Conservation (phyloP, 2,113 vertebrate genomes). For the Heptranchias perlo region DNA sequence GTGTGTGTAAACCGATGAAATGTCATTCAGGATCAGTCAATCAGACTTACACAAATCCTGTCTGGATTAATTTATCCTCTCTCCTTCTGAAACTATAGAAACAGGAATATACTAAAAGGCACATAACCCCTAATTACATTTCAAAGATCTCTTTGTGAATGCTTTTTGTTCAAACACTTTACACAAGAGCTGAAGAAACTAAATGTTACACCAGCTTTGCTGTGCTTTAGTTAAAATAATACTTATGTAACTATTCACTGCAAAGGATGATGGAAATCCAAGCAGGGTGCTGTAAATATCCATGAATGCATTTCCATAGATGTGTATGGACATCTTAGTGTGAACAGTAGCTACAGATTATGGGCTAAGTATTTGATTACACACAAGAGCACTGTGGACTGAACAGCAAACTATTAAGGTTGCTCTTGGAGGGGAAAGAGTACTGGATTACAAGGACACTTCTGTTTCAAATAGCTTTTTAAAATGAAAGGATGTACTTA, state of each 20-base stretch:
- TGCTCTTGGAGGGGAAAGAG: neutral
- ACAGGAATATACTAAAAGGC: neutral
- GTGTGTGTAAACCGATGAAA: slow-evolving; percentile 47
- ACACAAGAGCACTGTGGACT: neutral
- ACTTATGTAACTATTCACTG: slow-evolving; percentile 2
- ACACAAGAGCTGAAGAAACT: neutral
- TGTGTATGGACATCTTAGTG: neutral
- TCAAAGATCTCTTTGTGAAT: neutral
- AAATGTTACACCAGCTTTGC: neutral
- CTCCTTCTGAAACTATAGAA: neutral
- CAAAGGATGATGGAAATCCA: neutral
- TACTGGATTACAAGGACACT: slow-evolving; percentile 1
- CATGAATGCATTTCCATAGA: neutral
- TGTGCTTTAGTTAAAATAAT: neutral
- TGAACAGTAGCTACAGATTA: neutral
- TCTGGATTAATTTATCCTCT: slow-evolving; percentile 40
- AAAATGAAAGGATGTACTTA: neutral
- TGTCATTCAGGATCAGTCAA: slow-evolving; percentile 44
- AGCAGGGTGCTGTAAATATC: neutral
- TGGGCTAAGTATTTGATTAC: neutral
- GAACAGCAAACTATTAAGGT: neutral
- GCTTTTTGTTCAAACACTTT: neutral
- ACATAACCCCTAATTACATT: neutral
- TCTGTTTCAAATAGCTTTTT: neutral
- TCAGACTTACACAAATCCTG: slow-evolving; percentile 42